Base-by-base conservation (phyloP, 2,113 vertebrate genomes). In the Stegostoma tigrinum region DNA sequence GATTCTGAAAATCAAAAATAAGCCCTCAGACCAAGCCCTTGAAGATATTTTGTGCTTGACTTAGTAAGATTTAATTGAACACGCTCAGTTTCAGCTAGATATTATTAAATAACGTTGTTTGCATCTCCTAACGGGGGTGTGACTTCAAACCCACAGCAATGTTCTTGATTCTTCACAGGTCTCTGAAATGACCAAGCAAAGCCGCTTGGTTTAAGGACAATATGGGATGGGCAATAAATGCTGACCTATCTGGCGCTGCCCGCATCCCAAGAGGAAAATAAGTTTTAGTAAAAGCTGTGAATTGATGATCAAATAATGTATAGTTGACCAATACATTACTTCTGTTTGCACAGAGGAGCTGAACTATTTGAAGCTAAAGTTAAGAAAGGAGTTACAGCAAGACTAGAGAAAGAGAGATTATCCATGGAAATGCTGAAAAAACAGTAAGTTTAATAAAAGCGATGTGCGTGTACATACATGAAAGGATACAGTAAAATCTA, bases 331-430 rank as follows among this genome's bases (percentile, higher is more conserved):
- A 90, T 85, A 0, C 6, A 0, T 42, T 42, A 85, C n/a, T n/a
- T 95, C 67, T 67, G 3, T 96, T n/a, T 96, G 96, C 90, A 0
- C 66, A 98, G 98, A 96, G 98, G 98, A 0, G 98, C 98, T 14
- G 97, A 97, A 91, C 96, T 98, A 95, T 97, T 98, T 96, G 97
- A 98, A 95, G 97, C 97, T 75, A 97, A 97, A 86, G 96, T 98
- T 30, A 98, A 98, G 96, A 98, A 98, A 96, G 95, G 38, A 6
- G 96, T 97, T 38, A 97, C 96, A 45, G 96, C 96, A 61, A 96
- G 97, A 85, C 96, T 98, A 86, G 97, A 98, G 66, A 95, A 97
- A 90, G 97, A 98, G 95, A 96, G 97, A 95, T 98, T 98, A 95
- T 98, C 98, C 96, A 97, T 97, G 34, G 96, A 96, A 96, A 96